phyloP scores from a whole-genome alignment of 2,797 vertebrate genomes.

The Nasua narica region DNA sequence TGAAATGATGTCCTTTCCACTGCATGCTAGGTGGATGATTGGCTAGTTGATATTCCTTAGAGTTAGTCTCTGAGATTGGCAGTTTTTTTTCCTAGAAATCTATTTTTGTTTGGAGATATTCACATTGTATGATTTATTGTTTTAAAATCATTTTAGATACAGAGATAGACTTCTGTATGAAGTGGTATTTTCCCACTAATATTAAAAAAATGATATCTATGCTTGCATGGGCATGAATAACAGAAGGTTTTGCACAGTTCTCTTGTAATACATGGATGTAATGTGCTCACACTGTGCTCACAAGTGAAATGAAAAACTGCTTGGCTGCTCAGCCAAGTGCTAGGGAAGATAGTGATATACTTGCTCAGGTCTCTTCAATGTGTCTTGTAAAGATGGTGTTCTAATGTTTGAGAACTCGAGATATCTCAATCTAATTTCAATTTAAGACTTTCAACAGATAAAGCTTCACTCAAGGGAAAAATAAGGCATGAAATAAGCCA shows the following conservation, averaged over 20 bases:
- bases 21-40: slow-evolving; percentile 72
- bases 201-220: not conserved
- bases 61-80: slow-evolving; percentile 56
- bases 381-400: not conserved
- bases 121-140: slow-evolving; percentile 54
- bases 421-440: not conserved
- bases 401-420: not conserved
- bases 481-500: not conserved
- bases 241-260: slow-evolving; percentile 32
- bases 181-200: slow-evolving; percentile 13
- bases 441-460: not conserved
- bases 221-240: not conserved
- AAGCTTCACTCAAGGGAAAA: not conserved
- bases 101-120: slow-evolving; percentile 52
- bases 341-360: not conserved
- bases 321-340: not conserved
- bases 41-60: slow-evolving; percentile 76
- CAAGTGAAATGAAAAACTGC: slow-evolving; percentile 40
- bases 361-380: not conserved
- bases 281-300: not conserved
- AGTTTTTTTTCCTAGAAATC: slow-evolving; percentile 71
- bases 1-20: slow-evolving; percentile 77
- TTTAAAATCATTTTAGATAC: slow-evolving; percentile 32
- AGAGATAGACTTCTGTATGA: slow-evolving; percentile 4
- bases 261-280: not conserved